Evolutionary conservation across 2,888 invertebrate genomes (phyloP).

Genomic region (Lasioglossum pauxillum): DNA sequence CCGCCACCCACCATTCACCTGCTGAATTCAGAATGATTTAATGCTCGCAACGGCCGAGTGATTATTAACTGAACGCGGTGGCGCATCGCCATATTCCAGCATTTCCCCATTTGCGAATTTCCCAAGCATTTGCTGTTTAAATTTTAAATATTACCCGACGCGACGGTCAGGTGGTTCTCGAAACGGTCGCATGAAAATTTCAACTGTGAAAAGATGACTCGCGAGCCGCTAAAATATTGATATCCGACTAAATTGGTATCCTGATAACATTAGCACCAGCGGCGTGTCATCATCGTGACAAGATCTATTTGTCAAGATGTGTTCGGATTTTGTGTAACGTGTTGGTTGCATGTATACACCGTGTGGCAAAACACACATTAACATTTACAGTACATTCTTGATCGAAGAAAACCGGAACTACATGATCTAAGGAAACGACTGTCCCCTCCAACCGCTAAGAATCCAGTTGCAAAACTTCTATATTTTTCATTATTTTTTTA

Average conservation of each 20-base stretch:
- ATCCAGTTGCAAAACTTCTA: too few species aligned
- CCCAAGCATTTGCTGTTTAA: not conserved
- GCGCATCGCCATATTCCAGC: not conserved
- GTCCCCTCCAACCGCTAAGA: too few species aligned
- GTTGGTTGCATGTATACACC: too few species aligned
- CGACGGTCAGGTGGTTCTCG: not conserved
- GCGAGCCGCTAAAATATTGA: not conserved
- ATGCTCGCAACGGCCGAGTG: not conserved
- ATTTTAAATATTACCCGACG: slow-evolving; percentile 1
- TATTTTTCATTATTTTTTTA: too few species aligned
- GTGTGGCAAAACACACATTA: too few species aligned
- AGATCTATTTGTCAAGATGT: too few species aligned
- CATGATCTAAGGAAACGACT: too few species aligned
- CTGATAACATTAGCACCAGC: not conserved
- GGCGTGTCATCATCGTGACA: not conserved
- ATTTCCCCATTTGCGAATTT: not conserved
- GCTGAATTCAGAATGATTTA: slow-evolving; percentile 12
- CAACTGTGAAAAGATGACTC: not conserved
- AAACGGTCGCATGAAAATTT: not conserved
- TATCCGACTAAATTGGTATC: not conserved
- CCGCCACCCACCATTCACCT: not conserved
- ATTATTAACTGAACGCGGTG: not conserved
- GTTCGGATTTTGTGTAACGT: too few species aligned
- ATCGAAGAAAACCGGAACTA: too few species aligned
- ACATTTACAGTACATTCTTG: too few species aligned